phyloP scores from a whole-genome alignment of 2,797 vertebrate genomes.

The Sebastes oblongus region DNA sequence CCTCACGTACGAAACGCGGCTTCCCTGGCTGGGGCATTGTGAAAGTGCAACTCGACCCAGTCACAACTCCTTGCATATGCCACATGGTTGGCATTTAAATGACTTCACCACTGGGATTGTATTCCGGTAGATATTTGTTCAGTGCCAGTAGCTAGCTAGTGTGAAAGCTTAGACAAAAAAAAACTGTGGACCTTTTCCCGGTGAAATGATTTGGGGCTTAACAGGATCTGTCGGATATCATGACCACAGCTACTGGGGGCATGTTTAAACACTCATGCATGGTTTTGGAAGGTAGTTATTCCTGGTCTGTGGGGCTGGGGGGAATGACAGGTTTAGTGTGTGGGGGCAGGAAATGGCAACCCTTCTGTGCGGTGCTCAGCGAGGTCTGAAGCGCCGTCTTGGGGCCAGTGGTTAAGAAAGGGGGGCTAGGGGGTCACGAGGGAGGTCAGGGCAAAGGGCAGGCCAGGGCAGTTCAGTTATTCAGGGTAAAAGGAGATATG shows the following conservation, averaged over 20 bases:
- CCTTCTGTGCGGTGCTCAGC: conserved; percentile 21
- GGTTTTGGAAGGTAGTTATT: conserved; percentile 57
- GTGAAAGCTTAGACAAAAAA: conserved; percentile 29
- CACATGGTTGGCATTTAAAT: conserved; percentile 58
- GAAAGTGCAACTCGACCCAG: conserved; percentile 23
- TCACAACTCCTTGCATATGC: conserved; percentile 49
- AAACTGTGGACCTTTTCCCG: conserved; percentile 22
- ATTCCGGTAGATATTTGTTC: conserved; percentile 45
- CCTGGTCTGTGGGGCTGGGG: conserved; percentile 44
- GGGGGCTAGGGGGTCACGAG: conserved; percentile 4
- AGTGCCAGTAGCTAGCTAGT: conserved; percentile 13
- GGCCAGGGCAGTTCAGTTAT: conserved; percentile 55
- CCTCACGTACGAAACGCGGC: conserved; percentile 29
- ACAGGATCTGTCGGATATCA: conserved; percentile 30
- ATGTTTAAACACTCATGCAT: conserved; percentile 44
- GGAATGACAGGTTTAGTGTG: conserved; percentile 63
- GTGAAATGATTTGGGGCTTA: conserved; percentile 44
- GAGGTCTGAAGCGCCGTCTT: conserved; percentile 25
- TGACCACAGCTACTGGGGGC: conserved; percentile 42
- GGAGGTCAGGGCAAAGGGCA: conserved; percentile 57
- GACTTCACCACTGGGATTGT: conserved; percentile 23
- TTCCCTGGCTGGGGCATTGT: not conserved
- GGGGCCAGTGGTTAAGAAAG: conserved; percentile 20
- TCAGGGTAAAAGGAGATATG: conserved; percentile 39
- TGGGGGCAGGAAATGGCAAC: conserved; percentile 54